Evolutionary conservation across 2,113 vertebrate species (phyloP).

Genomic region (Cinclus cinclus): DNA sequence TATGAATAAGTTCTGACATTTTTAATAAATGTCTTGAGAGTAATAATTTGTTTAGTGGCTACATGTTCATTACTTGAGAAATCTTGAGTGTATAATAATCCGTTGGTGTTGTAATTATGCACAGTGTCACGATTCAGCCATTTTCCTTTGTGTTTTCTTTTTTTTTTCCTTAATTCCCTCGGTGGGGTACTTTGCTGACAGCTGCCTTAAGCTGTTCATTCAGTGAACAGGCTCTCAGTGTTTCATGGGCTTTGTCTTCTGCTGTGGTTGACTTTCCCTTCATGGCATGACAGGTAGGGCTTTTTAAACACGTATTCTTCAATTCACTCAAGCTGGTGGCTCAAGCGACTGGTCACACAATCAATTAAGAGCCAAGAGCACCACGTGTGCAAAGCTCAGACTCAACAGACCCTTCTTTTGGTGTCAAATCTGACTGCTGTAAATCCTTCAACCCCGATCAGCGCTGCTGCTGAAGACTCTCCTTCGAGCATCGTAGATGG

Average conservation of each 20-base stretch:
- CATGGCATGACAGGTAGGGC: conserved; percentile 25
- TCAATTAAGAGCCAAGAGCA: not conserved
- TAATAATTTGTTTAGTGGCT: conserved; percentile 78
- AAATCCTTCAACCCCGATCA: not conserved
- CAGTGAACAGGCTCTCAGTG: conserved; percentile 68
- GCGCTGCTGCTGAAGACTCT: conserved; percentile 34
- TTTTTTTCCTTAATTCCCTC: not conserved
- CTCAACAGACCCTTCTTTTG: not conserved
- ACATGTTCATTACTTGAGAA: conserved; percentile 77
- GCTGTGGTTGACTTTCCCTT: conserved; percentile 35
- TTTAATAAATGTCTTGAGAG: conserved; percentile 83
- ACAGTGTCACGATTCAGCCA: conserved; percentile 40
- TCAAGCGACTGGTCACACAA: not conserved
- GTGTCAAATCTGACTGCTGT: not conserved
- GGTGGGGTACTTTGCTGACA: conserved; percentile 63
- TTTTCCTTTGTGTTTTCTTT: conserved; percentile 13
- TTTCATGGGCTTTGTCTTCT: conserved; percentile 66
- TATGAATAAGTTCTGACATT: conserved; percentile 80
- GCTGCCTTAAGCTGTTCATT: conserved; percentile 71
- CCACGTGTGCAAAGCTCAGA: not conserved
- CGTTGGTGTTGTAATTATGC: conserved; percentile 60
- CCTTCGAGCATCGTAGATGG: not conserved
- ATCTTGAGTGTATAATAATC: conserved; percentile 64
- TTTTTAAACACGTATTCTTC: not conserved
- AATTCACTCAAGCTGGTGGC: not conserved